Evolutionary conservation across 2,888 invertebrate genomes (phyloP), one percentile per base, ranked within the genome.

Genomic region (Phyllotreta striolata): DNA sequence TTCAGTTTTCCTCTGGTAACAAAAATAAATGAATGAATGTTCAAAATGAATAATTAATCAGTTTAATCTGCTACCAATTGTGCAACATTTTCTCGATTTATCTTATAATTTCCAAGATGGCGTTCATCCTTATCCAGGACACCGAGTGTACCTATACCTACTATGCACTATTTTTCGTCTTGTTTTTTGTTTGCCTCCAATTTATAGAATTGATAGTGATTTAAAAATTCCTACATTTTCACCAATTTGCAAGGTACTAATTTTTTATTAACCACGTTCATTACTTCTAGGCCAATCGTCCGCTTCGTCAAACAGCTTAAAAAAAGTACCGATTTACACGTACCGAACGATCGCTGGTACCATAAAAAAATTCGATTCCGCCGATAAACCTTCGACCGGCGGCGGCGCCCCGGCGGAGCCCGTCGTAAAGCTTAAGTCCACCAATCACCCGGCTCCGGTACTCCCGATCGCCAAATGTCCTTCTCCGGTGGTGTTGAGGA

Each of bases 401-500:
- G 46, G 39, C 37, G 37, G 40, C 12, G 35, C 43, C 34, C 14
- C 13, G 38, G n/a, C 44, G 9, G 47, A 62, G 44, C 6, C 13
- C 47, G 24, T 24, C 2, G 7, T 34, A 47, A 14, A 47, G 14
- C 37, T 12, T 8, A 38, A 7, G 10, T 37, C 49, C 1, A 35
- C n/a, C 12, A 34, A n/a, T 10, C 14, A 9, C 34, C 13, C 13
- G 1, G 8, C 14, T 24, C 6, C 1, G 24, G 24, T 24, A 24
- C 24, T 24, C 24, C 24, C 24, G 24, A 24, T 24, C 24, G 24
- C 24, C 57, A 76, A 82, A 75, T 81, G 82, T 70, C 80, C 79
- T 61, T 84, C 84, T 2, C 78, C 80, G 3, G 74, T 81, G 68
- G 70, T 81, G 69, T 77, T 82, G 72, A 79, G 83, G 78, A 79